These are phyloP conservation scores for Osmerus eperlanus DNA, from an alignment of 2,113 vertebrate species.

Conservation along the genomic window DNA sequence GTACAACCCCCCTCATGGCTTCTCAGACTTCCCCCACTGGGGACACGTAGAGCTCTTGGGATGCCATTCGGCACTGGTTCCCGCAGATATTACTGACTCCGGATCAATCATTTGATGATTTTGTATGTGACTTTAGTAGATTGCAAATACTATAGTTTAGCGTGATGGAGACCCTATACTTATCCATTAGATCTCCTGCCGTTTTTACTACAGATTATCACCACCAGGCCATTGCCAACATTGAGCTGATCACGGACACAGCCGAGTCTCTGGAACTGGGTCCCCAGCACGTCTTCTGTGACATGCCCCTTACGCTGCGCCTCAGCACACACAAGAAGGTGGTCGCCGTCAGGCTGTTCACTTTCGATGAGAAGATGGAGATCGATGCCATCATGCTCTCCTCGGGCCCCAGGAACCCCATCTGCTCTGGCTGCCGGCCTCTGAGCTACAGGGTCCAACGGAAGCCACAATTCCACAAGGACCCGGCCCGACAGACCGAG, in stretches of 20 bases:
- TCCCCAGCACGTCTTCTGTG: conserved; percentile 84
- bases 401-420: conserved; percentile 74
- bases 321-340: conserved; percentile 77
- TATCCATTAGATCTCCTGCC: too few species aligned
- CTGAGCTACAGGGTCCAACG: conserved; percentile 80
- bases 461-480: conserved; percentile 73
- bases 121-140: too few species aligned
- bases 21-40: too few species aligned
- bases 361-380: conserved; percentile 93
- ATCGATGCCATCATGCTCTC: conserved; percentile 88
- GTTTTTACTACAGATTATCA: conserved; percentile 20
- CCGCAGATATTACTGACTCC: too few species aligned
- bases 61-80: too few species aligned
- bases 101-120: too few species aligned
- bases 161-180: too few species aligned
- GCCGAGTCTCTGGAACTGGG: conserved; percentile 80
- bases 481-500: conserved; percentile 63
- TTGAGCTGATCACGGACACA: conserved; percentile 80
- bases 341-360: conserved; percentile 81
- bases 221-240: conserved; percentile 74
- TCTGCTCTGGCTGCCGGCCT: conserved; percentile 81
- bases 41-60: too few species aligned
- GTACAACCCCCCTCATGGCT: conserved; percentile 34
- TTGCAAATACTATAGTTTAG: too few species aligned
- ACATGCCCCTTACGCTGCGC: conserved; percentile 85